phyloP scores from a whole-genome alignment of 2,797 vertebrate species.

The Scyliorhinus canicula region DNA sequence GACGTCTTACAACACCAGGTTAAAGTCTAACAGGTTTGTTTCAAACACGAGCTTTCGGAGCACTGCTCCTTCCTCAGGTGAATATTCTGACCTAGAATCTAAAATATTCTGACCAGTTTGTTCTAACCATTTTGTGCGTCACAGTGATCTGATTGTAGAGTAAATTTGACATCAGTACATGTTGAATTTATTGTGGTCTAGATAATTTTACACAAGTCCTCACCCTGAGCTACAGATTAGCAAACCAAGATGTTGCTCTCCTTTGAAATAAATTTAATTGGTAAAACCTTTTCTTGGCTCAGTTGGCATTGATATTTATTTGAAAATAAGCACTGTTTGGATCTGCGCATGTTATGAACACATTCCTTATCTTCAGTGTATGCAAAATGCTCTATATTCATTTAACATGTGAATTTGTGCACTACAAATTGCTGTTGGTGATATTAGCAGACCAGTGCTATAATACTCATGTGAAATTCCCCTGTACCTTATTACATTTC shows the following conservation, averaged over 20 bases:
- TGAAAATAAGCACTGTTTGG: not conserved
- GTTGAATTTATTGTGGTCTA: not conserved
- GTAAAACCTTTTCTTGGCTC: not conserved
- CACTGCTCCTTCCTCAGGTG: too few species aligned
- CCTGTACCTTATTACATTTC: not conserved
- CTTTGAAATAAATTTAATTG: not conserved
- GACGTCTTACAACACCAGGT: too few species aligned
- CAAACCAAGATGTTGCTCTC: not conserved
- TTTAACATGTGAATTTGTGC: not conserved
- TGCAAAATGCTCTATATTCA: not conserved
- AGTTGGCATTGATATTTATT: not conserved
- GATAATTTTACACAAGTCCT: not conserved
- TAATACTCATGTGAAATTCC: not conserved
- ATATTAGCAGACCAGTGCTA: not conserved
- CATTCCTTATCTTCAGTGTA: not conserved
- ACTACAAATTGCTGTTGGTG: not conserved
- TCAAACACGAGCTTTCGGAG: too few species aligned
- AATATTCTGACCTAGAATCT: too few species aligned
- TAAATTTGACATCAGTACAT: slow-evolving; percentile 12
- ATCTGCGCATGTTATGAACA: not conserved
- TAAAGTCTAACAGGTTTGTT: too few species aligned
- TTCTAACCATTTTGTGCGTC: not conserved
- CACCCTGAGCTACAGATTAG: not conserved
- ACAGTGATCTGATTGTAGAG: not conserved
- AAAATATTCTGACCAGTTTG: not conserved